A percentile compares a stretch with the other conserved stretches of the same genome.
phyloP scores from a whole-genome alignment of 2,113 vertebrate genomes.

The Alethe castanea region DNA sequence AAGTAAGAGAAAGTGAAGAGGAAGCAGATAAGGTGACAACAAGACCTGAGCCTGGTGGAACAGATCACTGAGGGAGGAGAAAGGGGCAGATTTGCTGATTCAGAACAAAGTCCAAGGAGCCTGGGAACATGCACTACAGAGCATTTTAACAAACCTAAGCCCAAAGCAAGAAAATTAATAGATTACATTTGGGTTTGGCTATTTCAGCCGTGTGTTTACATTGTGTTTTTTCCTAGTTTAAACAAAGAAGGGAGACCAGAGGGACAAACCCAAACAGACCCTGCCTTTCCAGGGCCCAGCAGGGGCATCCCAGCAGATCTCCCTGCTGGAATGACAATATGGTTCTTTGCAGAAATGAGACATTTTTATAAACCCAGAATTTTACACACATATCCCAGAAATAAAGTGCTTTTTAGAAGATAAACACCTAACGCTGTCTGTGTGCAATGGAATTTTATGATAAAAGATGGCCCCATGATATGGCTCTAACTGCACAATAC shows the following conservation, averaged over 20 bases:
- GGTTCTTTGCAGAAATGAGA: neutral
- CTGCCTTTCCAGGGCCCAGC: neutral
- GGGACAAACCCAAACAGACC: conserved; percentile 1
- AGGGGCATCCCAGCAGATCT: neutral
- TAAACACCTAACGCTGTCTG: neutral
- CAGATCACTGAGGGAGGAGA: neutral
- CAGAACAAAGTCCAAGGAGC: neutral
- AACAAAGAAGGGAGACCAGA: conserved; percentile 2
- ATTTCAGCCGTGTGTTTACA: neutral
- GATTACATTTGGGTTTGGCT: neutral
- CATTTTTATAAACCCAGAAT: neutral
- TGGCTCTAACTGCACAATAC: neutral
- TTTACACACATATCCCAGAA: neutral
- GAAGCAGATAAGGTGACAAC: neutral
- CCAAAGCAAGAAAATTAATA: neutral
- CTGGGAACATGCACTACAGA: neutral
- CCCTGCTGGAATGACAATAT: neutral
- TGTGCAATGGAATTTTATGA: neutral
- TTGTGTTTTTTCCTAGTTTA: neutral
- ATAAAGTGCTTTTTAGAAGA: neutral
- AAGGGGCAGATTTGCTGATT: neutral
- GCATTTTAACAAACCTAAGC: neutral
- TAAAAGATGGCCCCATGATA: neutral
- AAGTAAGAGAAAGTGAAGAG: neutral
- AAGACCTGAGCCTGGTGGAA: neutral